Conservation (phyloP, 2,113 vertebrate species). For the Zapornia atra region DNA sequence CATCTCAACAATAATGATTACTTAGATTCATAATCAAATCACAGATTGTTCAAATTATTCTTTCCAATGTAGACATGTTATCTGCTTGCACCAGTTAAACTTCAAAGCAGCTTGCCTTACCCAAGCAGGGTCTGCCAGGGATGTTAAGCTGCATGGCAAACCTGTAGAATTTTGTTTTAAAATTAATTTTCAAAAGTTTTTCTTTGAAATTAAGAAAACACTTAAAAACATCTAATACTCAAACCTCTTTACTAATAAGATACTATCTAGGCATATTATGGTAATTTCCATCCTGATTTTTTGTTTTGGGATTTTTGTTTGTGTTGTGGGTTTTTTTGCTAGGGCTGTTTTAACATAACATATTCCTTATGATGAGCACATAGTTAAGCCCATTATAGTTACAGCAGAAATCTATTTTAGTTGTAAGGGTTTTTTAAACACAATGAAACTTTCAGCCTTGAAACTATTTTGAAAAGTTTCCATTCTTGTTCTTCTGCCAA, state of each 20-base stretch:
- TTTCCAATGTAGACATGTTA: background rate
- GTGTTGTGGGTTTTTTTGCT: background rate
- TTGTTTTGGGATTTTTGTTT: too few relatives aligned
- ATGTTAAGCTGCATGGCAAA: background rate
- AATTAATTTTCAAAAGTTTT: background rate
- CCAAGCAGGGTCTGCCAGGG: background rate
- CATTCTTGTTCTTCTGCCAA: conserved; percentile 15
- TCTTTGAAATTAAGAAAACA: background rate
- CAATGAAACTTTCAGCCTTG: background rate
- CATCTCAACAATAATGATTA: background rate
- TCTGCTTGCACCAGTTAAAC: background rate
- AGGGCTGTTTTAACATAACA: background rate
- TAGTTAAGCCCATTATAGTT: background rate
- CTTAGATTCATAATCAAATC: background rate
- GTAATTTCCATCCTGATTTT: background rate
- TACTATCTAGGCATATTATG: background rate
- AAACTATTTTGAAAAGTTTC: background rate
- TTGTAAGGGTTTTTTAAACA: background rate
- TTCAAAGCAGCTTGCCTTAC: background rate
- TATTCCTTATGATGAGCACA: background rate
- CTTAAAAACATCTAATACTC: background rate
- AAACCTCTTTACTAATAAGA: background rate
- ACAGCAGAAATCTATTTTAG: background rate
- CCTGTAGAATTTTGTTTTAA: background rate
- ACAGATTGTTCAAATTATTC: background rate